Evolutionary conservation across 2,888 invertebrate genomes (phyloP).

Genomic region (Hedychridium roseum): DNA sequence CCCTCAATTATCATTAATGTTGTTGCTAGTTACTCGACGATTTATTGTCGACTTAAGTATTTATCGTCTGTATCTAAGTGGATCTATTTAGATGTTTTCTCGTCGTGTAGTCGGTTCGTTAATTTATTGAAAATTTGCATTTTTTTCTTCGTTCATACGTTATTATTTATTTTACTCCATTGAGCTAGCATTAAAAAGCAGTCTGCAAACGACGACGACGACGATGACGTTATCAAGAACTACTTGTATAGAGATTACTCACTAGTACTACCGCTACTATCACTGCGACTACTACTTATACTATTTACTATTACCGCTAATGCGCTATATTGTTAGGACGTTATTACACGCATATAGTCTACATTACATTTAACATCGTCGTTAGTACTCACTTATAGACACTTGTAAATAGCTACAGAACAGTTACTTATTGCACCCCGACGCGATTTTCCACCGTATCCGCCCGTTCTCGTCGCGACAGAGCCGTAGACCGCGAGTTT

Average conservation of each 20-base stretch:
- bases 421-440: conserved; percentile 15
- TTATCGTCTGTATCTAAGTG: conserved; percentile 14
- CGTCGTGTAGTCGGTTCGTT: conserved; percentile 22
- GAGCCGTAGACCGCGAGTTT: conserved; percentile 25
- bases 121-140: conserved; percentile 31
- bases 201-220: no score
- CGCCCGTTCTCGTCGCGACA: no score
- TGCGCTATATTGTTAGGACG: conserved; percentile 13
- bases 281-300: conserved; percentile 15
- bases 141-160: conserved; percentile 18
- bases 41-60: conserved; percentile 22
- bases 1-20: conserved; percentile 15
- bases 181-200: no score
- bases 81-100: conserved; percentile 17
- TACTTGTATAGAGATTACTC: conserved; percentile 22
- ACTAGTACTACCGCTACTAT: conserved; percentile 26
- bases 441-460: conserved; percentile 15
- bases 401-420: conserved; percentile 36
- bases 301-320: conserved; percentile 12
- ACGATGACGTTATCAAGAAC: no score
- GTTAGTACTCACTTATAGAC: conserved; percentile 27
- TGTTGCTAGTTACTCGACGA: conserved; percentile 22
- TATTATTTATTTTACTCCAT: conserved; percentile 14
- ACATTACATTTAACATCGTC: conserved; percentile 32
- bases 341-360: conserved; percentile 20